A percentile compares a stretch with the other conserved stretches of the same genome.
Conservation (phyloP, 37 sponge, comb jelly and placozoan genomes). For the Aplysina aerophoba region DNA sequence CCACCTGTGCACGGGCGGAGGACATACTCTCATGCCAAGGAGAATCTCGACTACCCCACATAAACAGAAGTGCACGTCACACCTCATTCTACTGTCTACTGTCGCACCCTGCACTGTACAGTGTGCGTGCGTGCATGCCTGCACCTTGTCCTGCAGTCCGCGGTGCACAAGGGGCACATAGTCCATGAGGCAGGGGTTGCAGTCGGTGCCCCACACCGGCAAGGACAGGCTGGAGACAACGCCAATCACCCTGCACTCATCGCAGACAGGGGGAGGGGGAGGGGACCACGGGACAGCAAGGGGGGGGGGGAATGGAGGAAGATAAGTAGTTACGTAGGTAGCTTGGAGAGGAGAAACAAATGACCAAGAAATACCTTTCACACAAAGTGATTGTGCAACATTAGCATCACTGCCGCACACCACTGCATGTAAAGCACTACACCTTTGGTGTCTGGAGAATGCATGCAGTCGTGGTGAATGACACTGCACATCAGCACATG, state of each 20-base stretch:
- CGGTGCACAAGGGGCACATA: slow-evolving; percentile 69
- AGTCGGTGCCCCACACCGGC: slow-evolving; percentile 69
- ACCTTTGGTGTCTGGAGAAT: no score
- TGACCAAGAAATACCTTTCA: neutral
- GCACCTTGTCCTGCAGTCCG: slow-evolving; percentile 60
- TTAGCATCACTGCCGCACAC: neutral
- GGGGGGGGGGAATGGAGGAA: neutral
- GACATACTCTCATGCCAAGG: neutral
- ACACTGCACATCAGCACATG: neutral
- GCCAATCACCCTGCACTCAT: slow-evolving; percentile 46
- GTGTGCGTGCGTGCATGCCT: no score
- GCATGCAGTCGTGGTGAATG: neutral
- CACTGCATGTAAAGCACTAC: neutral
- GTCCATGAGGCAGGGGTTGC: slow-evolving; percentile 73
- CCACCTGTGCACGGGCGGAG: slow-evolving; percentile 5
- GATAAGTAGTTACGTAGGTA: neutral
- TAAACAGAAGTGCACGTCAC: neutral
- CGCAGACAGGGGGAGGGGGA: neutral
- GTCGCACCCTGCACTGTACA: no score
- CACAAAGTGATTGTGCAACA: neutral
- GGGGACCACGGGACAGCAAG: neutral
- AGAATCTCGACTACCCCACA: neutral
- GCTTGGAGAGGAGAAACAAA: neutral
- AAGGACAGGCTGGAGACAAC: slow-evolving; percentile 32
- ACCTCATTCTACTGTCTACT: neutral